Evolutionary conservation across 2,888 invertebrate species (phyloP), one percentile per base, ranked within the genome.

Genomic region (Panzeria rudis): DNA sequence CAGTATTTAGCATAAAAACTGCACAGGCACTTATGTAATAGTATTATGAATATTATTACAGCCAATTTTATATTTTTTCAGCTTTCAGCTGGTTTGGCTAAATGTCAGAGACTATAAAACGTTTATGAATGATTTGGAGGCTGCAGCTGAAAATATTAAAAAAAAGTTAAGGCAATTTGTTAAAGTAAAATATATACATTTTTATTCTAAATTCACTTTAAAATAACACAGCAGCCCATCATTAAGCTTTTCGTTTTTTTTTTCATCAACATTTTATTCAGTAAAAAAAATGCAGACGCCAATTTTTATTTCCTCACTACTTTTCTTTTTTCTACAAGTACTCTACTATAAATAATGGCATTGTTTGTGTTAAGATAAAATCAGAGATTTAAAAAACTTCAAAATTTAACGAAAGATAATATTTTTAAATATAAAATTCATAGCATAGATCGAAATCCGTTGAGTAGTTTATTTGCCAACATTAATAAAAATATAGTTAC

Each of bases 41-140:
- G 17, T 32, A 47, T 47, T 72, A 77, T 62, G 68, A 78, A 73
- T 76, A 73, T 56, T 54, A 66, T 77, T 72, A 64, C 50, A 68
- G 59, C 20, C 41, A 52, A 62, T 78, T 71, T 50, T 2, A 2
- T 59, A 17, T 50, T 3, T 59, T 47, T 56, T 69, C 38, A 44
- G 54, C 69, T 61, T 69, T 56, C 44, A 44, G 11, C 25, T 54
- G 54, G 41, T 79, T 61, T 71, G 54, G 61, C 68, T 64, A 77
- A 73, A 81, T 76, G 80, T 68, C 72, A 72, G 72, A 81, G 52
- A 32, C 73, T 64, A 64, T 75, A 78, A 85, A 85, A 84, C 52
- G 80, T 77, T 84, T 69, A 25, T 52, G 52, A 29, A 29, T 38
- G 54, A 64, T 64, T 54, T 32, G 44, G 35, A 69, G 62, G 32